Percentiles rank a stretch among this genome's conserved stretches.
Conservation (phyloP, 1,140 invertebrate species). For the Philotrypesis tridentata region DNA sequence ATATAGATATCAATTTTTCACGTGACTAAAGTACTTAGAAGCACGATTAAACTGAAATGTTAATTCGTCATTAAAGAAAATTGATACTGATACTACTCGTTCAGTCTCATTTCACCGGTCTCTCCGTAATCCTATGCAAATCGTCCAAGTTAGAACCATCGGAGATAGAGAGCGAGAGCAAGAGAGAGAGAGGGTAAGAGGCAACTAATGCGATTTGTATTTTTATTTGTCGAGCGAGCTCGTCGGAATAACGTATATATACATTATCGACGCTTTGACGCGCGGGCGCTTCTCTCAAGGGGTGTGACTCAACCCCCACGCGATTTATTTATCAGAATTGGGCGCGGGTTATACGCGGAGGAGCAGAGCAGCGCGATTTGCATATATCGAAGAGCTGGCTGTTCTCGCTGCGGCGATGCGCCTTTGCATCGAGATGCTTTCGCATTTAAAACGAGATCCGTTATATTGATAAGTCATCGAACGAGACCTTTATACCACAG, state of each 20-base stretch:
- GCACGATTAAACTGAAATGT: too few relatives aligned
- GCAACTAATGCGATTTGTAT: conserved; percentile 63
- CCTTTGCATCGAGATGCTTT: conserved; percentile 9
- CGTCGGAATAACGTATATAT: conserved; percentile 57
- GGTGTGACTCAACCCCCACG: conserved; percentile 49
- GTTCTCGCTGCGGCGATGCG: neutral
- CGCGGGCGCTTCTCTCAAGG: neutral
- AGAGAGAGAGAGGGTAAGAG: neutral
- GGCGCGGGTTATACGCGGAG: neutral
- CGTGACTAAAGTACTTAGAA: too few relatives aligned
- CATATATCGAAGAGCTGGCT: conserved; percentile 17
- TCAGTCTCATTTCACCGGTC: conserved; percentile 27
- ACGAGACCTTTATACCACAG: neutral
- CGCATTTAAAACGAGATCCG: neutral
- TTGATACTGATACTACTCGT: neutral
- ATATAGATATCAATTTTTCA: too few relatives aligned
- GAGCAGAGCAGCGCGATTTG: conserved; percentile 13
- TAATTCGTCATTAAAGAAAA: too few relatives aligned
- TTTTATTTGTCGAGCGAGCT: conserved; percentile 39
- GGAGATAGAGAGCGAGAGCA: conserved; percentile 47
- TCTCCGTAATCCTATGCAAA: conserved; percentile 66
- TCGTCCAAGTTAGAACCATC: conserved; percentile 66
- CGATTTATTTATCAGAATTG: conserved; percentile 64
- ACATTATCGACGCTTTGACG: conserved; percentile 65
- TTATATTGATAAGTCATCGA: conserved; percentile 2